Percentiles rank a stretch among this genome's conserved stretches.
phyloP scores from a whole-genome alignment of 2,888 invertebrate species.

The Minunthozetes semirufus region DNA sequence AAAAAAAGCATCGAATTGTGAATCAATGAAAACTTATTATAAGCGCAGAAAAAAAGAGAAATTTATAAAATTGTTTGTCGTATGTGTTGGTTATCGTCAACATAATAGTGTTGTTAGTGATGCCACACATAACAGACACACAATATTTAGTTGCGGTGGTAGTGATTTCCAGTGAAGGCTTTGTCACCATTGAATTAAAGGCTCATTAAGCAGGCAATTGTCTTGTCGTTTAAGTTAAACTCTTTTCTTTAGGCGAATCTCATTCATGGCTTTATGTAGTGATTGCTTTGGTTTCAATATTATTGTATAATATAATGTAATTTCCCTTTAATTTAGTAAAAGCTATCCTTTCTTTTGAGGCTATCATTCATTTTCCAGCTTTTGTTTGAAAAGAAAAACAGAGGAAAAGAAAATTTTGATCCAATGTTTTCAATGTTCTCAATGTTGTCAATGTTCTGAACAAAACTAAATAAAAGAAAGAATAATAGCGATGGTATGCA shows the following conservation, averaged over 20 bases:
- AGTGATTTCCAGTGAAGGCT: not conserved
- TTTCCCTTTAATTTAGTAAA: slow-evolving; percentile 19
- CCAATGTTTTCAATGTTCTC: slow-evolving; percentile 10
- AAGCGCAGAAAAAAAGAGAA: not conserved
- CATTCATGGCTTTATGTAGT: slow-evolving; percentile 1
- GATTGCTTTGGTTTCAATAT: slow-evolving; percentile 11
- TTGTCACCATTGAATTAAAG: slow-evolving; percentile 8
- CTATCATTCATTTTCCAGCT: slow-evolving; percentile 1
- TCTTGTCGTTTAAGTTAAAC: slow-evolving; percentile 19
- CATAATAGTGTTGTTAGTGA: not conserved
- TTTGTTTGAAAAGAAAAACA: slow-evolving; percentile 17
- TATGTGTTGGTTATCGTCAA: not conserved
- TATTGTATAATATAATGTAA: not conserved
- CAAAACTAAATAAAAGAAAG: slow-evolving; percentile 26
- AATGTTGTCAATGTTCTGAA: too few relatives aligned
- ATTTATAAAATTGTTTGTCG: not conserved
- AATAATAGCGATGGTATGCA: slow-evolving; percentile 21
- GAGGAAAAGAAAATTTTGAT: slow-evolving; percentile 26
- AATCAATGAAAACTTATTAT: not conserved
- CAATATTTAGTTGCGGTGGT: too few relatives aligned
- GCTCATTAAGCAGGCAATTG: slow-evolving; percentile 28
- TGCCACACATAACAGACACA: not conserved
- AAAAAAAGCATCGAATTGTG: not conserved
- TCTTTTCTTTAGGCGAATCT: not conserved
- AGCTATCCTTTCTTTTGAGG: not conserved